Evolutionary conservation across 2,113 vertebrate genomes (phyloP).

Genomic region (Struthio camelus): DNA sequence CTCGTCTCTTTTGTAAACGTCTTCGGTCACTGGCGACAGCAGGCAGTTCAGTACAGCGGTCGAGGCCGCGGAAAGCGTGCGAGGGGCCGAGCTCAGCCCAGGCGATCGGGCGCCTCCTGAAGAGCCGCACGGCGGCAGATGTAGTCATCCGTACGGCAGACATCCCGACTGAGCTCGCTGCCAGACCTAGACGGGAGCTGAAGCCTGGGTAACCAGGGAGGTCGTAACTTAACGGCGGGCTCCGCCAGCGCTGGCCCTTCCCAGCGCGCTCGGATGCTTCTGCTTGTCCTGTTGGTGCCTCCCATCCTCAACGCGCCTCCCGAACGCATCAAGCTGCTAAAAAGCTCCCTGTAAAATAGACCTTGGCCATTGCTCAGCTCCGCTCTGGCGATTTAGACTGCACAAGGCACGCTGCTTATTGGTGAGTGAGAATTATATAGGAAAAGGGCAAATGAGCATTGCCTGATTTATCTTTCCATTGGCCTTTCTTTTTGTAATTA

Average conservation of each 20-base stretch:
- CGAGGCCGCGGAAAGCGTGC: no score
- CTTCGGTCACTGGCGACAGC: not conserved
- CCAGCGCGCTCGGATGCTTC: not conserved
- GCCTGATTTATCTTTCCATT: not conserved
- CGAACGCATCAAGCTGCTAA: not conserved
- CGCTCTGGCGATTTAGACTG: fast-evolving
- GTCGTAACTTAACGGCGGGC: slow-evolving; percentile 9
- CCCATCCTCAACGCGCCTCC: not conserved
- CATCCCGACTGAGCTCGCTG: not conserved
- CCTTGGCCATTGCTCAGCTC: not conserved
- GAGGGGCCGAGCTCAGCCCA: not conserved
- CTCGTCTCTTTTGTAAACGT: not conserved
- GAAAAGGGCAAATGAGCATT: not conserved
- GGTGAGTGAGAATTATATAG: not conserved
- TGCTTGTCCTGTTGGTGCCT: not conserved
- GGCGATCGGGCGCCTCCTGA: not conserved
- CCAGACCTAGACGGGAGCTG: not conserved
- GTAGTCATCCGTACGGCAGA: not conserved
- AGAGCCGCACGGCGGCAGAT: not conserved
- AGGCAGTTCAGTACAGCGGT: not conserved
- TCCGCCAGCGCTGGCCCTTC: not conserved
- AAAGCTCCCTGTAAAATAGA: not conserved
- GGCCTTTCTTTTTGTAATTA: not conserved
- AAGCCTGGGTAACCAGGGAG: not conserved
- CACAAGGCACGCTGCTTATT: not conserved